Percentiles rank a stretch among this genome's conserved stretches.
Conservation (phyloP, 2,888 invertebrate genomes). For the Capitulum mitella region DNA sequence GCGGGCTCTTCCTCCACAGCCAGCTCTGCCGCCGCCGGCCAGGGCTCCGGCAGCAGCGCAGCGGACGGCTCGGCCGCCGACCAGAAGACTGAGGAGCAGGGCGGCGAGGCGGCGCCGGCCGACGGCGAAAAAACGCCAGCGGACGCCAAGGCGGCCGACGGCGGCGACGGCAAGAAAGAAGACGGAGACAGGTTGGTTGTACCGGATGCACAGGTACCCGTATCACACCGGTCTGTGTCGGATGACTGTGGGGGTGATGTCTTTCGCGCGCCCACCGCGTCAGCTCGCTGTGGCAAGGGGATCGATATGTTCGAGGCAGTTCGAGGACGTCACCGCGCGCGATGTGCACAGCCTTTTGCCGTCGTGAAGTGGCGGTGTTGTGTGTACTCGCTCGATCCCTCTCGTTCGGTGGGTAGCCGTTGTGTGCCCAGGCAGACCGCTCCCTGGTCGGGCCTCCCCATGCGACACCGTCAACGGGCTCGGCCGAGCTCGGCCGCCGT, state of each 20-base stretch:
- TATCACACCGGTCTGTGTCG: not conserved
- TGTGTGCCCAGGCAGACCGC: too few species aligned
- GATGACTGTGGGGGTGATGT: not conserved
- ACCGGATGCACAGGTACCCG: not conserved
- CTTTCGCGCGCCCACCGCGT: too few species aligned
- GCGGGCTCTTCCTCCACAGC: too few species aligned
- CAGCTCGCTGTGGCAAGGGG: too few species aligned
- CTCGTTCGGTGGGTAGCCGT: too few species aligned
- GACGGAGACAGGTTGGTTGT: conserved; percentile 31
- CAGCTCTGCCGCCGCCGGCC: too few species aligned
- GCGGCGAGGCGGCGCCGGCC: not conserved
- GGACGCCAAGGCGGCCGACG: conserved; percentile 33
- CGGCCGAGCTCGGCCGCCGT: not conserved
- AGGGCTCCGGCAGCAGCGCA: too few species aligned
- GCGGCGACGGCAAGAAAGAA: conserved; percentile 33
- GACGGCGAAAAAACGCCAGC: conserved; percentile 26
- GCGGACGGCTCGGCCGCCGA: not conserved
- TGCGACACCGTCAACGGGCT: not conserved
- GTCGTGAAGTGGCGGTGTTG: too few species aligned
- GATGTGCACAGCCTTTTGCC: too few species aligned
- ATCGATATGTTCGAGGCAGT: too few species aligned
- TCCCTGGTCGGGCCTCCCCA: not conserved
- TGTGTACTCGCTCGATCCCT: too few species aligned
- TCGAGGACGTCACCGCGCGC: too few species aligned
- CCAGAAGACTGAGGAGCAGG: not conserved